These are phyloP conservation scores for Xylocampa areola DNA, from an alignment of 2,888 invertebrate genomes.

Conservation along the genomic window DNA sequence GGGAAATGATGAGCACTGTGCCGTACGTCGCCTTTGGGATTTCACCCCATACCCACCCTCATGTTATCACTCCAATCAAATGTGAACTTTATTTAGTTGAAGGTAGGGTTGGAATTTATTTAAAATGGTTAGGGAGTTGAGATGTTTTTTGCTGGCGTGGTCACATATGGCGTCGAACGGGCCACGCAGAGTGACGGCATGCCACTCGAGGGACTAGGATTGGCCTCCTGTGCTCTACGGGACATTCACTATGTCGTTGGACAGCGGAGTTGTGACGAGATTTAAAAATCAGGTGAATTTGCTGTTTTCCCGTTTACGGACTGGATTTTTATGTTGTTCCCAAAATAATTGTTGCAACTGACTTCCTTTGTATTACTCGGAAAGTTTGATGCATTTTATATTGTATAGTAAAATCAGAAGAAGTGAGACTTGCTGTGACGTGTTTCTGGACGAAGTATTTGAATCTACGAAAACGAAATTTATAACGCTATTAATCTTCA, in stretches of 20 bases:
- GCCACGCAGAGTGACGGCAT: conserved; percentile 86
- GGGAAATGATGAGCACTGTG: conserved; percentile 89
- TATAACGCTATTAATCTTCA: not conserved
- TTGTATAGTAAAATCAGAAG: too few relatives aligned
- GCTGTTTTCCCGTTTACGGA: conserved; percentile 18
- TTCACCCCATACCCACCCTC: conserved; percentile 84
- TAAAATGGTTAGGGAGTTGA: conserved; percentile 60
- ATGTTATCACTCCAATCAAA: conserved; percentile 58
- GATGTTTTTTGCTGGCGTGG: conserved; percentile 68
- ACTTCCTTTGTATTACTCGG: too few relatives aligned
- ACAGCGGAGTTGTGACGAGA: conserved; percentile 70
- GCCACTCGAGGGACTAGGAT: conserved; percentile 85
- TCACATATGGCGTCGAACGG: conserved; percentile 88
- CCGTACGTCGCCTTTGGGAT: conserved; percentile 86
- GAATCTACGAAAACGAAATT: too few relatives aligned
- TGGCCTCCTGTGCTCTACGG: conserved; percentile 80
- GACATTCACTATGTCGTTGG: conserved; percentile 78
- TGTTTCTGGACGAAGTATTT: not conserved
- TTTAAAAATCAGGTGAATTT: conserved; percentile 63
- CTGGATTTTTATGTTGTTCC: conserved; percentile 5
- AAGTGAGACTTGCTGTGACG: too few relatives aligned
- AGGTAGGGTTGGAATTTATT: conserved; percentile 70
- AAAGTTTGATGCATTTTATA: too few relatives aligned
- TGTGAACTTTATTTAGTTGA: conserved; percentile 69
- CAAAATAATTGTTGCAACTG: not conserved